Evolutionary conservation across 2,797 vertebrate genomes (phyloP).

Genomic region (Euphonia xanthogaster): DNA sequence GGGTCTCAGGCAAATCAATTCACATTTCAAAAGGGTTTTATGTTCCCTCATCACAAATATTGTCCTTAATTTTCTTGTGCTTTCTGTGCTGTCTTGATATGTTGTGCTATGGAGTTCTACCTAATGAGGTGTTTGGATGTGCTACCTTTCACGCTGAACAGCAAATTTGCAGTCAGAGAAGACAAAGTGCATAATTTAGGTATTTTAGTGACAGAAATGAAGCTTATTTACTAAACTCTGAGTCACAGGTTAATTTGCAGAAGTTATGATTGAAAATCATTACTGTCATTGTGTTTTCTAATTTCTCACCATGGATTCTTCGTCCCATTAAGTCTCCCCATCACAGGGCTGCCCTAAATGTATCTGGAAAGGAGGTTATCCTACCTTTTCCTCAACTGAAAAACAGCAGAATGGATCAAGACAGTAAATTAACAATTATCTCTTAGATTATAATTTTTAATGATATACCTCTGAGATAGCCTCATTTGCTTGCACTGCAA

Average conservation of each 20-base stretch:
- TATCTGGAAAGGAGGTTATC: not conserved
- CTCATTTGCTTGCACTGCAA: not conserved
- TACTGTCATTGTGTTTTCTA: not conserved
- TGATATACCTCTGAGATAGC: not conserved
- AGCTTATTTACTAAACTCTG: not conserved
- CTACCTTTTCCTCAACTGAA: not conserved
- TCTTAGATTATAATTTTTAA: not conserved
- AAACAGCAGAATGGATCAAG: not conserved
- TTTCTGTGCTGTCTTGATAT: not conserved
- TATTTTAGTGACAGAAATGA: not conserved
- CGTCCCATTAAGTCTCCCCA: not conserved
- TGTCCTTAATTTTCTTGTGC: not conserved
- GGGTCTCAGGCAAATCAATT: not conserved
- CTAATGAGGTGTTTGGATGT: not conserved
- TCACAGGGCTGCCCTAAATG: not conserved
- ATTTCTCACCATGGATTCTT: not conserved
- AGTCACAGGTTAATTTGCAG: not conserved
- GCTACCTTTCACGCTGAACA: not conserved
- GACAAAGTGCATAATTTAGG: not conserved
- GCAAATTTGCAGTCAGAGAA: not conserved
- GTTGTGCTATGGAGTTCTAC: not conserved
- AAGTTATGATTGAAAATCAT: not conserved
- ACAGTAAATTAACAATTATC: not conserved
- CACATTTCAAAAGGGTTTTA: not conserved
- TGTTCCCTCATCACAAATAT: not conserved